Evolutionary conservation across 2,888 invertebrate genomes (phyloP).

Genomic region (Dyspetes luteomarginatus): DNA sequence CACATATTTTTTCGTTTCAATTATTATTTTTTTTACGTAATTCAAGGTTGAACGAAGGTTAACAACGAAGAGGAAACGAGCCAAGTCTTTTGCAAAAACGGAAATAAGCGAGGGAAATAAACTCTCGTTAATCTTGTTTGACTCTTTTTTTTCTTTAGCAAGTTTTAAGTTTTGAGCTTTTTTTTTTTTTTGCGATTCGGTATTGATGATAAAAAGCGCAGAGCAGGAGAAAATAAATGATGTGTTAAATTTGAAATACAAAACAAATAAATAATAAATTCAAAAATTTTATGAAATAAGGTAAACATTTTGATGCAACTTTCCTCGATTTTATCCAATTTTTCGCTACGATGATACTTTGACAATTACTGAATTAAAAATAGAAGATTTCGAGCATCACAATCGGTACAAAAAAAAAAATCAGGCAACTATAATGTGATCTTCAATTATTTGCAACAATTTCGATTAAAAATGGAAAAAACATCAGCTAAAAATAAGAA

Average conservation of each 20-base stretch:
- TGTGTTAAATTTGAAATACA: too few species aligned
- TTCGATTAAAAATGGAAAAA: too few species aligned
- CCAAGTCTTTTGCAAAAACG: background rate
- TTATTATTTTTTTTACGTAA: constrained; percentile 1
- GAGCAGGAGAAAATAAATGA: background rate
- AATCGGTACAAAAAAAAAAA: background rate
- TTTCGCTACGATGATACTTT: background rate
- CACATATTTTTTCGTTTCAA: background rate
- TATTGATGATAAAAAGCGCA: background rate
- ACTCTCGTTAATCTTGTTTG: constrained; percentile 3
- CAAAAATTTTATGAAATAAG: background rate
- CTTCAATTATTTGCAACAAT: too few species aligned
- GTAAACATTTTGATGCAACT: background rate
- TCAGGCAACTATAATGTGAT: background rate
- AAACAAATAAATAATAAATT: background rate
- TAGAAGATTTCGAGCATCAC: background rate
- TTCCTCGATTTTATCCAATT: background rate
- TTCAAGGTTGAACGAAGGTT: background rate
- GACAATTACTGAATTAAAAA: background rate
- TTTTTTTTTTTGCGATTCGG: background rate
- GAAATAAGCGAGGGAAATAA: background rate
- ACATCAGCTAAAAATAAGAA: too few species aligned
- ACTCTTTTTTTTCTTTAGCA: too few species aligned
- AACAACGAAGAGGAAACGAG: constrained; percentile 10
- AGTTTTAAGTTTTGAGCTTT: too few species aligned